These are phyloP conservation scores for Dasypolia templi DNA, from an alignment of 2,888 invertebrate genomes.

Conservation along the genomic window DNA sequence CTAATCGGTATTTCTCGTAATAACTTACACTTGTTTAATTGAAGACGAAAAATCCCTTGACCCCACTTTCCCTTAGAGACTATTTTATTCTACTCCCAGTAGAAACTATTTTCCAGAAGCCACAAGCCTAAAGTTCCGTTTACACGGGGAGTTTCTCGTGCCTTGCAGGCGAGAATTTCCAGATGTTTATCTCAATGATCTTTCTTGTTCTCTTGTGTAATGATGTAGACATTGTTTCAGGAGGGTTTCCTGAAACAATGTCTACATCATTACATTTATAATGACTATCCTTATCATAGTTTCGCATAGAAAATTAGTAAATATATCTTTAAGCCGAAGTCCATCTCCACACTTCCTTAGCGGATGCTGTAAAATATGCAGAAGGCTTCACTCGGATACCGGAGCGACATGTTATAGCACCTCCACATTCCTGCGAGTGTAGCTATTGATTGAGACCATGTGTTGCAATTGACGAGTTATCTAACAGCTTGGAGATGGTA, in stretches of 20 bases:
- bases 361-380: constrained; percentile 78
- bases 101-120: too few relatives aligned
- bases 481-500: background rate
- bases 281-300: background rate
- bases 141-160: too few relatives aligned
- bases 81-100: too few relatives aligned
- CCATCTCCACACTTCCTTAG: constrained; percentile 50
- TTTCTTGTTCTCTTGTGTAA: too few relatives aligned
- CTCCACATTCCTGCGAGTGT: constrained; percentile 12
- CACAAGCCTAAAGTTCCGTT: too few relatives aligned
- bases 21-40: background rate
- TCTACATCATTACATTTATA: background rate
- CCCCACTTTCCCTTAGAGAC: too few relatives aligned
- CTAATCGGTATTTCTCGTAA: background rate
- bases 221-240: too few relatives aligned
- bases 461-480: constrained; percentile 22
- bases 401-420: constrained; percentile 59
- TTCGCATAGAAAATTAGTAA: background rate
- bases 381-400: constrained; percentile 72
- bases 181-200: too few relatives aligned
- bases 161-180: too few relatives aligned
- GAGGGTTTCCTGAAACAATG: too few relatives aligned
- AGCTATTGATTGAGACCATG: constrained; percentile 51
- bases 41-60: background rate
- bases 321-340: constrained; percentile 1